Base-by-base conservation (phyloP, 2,888 invertebrate species). In the Eristalinus aeneus region DNA sequence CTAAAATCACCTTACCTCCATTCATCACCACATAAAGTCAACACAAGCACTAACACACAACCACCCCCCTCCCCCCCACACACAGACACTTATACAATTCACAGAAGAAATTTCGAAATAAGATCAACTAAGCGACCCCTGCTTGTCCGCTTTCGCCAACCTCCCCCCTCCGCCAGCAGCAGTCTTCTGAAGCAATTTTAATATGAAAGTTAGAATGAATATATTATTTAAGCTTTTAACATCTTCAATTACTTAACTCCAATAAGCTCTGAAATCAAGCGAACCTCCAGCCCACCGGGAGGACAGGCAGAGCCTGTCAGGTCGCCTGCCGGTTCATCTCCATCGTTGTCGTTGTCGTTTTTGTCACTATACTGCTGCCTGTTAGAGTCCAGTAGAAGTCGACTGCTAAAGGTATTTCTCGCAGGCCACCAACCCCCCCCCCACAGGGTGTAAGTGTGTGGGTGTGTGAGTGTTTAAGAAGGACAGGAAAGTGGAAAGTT, bases 241-340 rank as follows among this genome's bases (percentile, higher is more conserved):
- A 88, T 89, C 88, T 88, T 89, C 89, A 90, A 89, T 90, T 90
- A 89, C 89, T 89, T 89, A 89, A 88, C 82, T 89, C 88, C 88
- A 88, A 87, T 88, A 89, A 89, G 89, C 88, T 89, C 87, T 81
- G 79, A 88, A 88, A 86, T 88, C 88, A 83, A 77, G 77, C 79
- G 81, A 74, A 72, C 82, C 71, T 31, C 46, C 64, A 46, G 22
- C 61, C 68, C 64, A 32, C 54, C 65, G 23, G 71, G 27, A 63
- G 46, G 23, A 22, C 36, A 20, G 61, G 39, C 32, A n/a, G 23
- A 22, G 12, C 67, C 32, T 77, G 74, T 82, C 65, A 27, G 27
- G 27, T 27, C 82, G 71, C 58, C 54, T 22, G 22, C 6, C n/a
- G 12, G 39, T 39, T n/a, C 39, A n/a, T 16, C 46, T 16, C 16